Evolutionary conservation across 2,797 vertebrate species (phyloP).

Genomic region (Bradypodion ventrale): DNA sequence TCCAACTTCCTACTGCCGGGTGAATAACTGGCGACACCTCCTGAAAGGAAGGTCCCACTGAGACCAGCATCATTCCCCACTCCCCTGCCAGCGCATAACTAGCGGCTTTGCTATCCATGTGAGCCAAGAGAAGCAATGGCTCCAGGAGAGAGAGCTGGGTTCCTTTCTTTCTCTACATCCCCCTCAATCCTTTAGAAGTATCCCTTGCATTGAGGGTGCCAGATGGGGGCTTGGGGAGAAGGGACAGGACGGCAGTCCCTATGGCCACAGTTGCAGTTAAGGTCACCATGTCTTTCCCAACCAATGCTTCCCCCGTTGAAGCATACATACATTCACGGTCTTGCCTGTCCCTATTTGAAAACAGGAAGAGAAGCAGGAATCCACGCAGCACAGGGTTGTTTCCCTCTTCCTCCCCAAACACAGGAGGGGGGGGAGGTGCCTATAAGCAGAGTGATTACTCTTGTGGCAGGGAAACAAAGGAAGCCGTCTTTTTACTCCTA

Average conservation of each 20-base stretch:
- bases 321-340: constrained; percentile 3
- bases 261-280: neutral
- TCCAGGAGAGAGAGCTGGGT: neutral
- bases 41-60: neutral
- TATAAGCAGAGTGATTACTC: constrained; percentile 10
- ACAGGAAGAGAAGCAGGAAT: neutral
- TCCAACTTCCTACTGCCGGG: neutral
- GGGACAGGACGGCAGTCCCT: neutral
- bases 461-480: constrained; percentile 23
- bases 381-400: constrained; percentile 11
- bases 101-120: neutral
- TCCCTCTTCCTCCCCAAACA: constrained; percentile 22
- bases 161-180: neutral
- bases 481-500: constrained; percentile 20
- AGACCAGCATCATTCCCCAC: constrained; percentile 47
- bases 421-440: too few species aligned
- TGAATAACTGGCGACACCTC: neutral
- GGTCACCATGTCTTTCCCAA: constrained; percentile 12
- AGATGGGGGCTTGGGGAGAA: neutral
- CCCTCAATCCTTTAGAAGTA: neutral
- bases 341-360: neutral
- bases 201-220: neutral
- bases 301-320: constrained; percentile 28
- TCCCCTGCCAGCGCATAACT: neutral
- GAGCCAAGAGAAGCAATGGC: neutral